A percentile compares a stretch with the other conserved stretches of the same genome.
Evolutionary conservation across 2,113 vertebrate species (phyloP).

Genomic region (Hemibagrus wyckioides): DNA sequence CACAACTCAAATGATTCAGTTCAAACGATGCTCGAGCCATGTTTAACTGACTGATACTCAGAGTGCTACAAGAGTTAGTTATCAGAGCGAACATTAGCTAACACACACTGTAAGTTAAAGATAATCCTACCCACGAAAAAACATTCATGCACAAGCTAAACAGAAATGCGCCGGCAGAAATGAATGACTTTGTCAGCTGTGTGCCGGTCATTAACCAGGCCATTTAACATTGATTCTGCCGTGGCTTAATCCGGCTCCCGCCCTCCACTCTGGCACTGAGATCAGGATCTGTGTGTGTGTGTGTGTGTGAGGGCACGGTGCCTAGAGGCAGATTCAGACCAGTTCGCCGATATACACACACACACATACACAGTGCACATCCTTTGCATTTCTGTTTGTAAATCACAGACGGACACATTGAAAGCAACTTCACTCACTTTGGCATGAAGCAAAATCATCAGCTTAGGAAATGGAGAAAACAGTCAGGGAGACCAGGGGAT

Average conservation of each 20-base stretch:
- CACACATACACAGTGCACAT: background rate
- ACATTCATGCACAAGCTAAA: slow-evolving; percentile 33
- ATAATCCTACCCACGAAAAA: slow-evolving; percentile 21
- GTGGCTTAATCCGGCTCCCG: slow-evolving; percentile 60
- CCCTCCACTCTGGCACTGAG: slow-evolving; percentile 31
- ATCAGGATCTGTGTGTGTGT: background rate
- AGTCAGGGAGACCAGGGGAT: background rate
- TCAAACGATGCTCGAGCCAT: background rate
- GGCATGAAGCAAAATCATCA: slow-evolving; percentile 37
- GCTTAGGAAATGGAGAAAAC: slow-evolving; percentile 30
- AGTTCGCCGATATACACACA: background rate
- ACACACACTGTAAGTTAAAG: background rate
- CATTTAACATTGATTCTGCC: slow-evolving; percentile 73
- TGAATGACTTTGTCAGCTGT: slow-evolving; percentile 62
- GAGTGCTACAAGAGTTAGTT: background rate
- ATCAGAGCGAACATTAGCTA: background rate
- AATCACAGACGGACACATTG: background rate
- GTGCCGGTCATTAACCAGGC: slow-evolving; percentile 67
- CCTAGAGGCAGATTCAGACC: slow-evolving; percentile 13
- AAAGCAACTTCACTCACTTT: slow-evolving; percentile 1
- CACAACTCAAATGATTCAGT: background rate
- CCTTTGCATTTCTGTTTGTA: background rate
- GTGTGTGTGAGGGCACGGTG: slow-evolving; percentile 19
- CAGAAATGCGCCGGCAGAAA: slow-evolving; percentile 47
- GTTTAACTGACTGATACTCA: background rate